These are phyloP conservation scores for Axis porcinus DNA, from an alignment of 2,113 vertebrate genomes.

Conservation along the genomic window DNA sequence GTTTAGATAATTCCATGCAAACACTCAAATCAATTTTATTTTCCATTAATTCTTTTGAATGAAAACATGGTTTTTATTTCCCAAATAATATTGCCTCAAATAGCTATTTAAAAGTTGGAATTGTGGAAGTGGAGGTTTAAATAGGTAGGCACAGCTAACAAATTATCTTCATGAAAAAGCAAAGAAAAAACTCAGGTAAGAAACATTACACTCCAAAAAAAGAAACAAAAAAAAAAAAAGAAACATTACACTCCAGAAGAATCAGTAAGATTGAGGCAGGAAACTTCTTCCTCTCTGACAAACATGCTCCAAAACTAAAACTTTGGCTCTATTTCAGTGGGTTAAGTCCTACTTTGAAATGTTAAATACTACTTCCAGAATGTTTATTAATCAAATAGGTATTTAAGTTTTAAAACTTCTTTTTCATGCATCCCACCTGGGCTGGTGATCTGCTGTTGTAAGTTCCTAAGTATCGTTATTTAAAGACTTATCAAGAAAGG, in stretches of 20 bases:
- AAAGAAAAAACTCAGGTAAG: not conserved
- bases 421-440: not conserved
- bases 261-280: not conserved
- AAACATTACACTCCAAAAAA: not conserved
- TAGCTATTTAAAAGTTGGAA: not conserved
- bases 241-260: not conserved
- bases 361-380: not conserved
- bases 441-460: not conserved
- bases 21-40: conserved; percentile 4
- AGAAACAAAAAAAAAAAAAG: no score
- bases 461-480: conserved; percentile 16
- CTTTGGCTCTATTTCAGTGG: not conserved
- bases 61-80: conserved; percentile 16
- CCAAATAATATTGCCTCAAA: not conserved
- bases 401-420: not conserved
- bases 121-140: not conserved
- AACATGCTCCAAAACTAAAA: conserved; percentile 3
- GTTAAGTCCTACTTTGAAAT: not conserved
- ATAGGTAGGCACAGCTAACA: not conserved
- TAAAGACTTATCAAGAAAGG: not conserved
- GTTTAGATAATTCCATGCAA: not conserved
- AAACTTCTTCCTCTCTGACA: not conserved
- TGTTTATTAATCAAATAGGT: not conserved
- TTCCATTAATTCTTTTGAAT: conserved; percentile 14
- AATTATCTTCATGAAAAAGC: not conserved